Base-by-base conservation (phyloP, 64 coral and sea anemone species). In the Montipora capricornis region DNA sequence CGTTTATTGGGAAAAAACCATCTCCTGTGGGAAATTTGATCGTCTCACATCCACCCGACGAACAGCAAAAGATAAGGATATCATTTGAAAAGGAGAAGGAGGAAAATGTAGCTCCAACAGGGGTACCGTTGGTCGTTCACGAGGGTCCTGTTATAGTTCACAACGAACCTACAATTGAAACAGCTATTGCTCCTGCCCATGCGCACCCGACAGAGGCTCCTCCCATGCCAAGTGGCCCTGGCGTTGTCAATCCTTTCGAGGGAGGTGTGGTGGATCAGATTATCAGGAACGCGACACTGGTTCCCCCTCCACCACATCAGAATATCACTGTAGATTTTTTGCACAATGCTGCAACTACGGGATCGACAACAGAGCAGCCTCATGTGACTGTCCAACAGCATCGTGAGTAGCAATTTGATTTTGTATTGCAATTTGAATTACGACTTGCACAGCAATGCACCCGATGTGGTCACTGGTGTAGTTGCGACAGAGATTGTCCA, bases 1-100 rank as follows among this genome's bases (percentile, higher is more conserved):
- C 95, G 8, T 94, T 97, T 84, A 88, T 97, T 59, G 90, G 94
- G 59, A 86, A 94, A n/a, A 80, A 94, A 66, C 59, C 60, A 60
- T 76, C 83, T 5, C 24, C 92, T 0, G 80, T 70, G n/a, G 89
- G 81, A 75, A 77, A 78, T 83, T 70, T 66, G 13, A 52, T 94
- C 46, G 4, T 64, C 64, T 84, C 83, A 8, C 19, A 59, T 6
- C 59, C 74, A 44, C 10, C 26, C 4, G 20, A 79, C 7, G 74
- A 79, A 68, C 53, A 93, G 4, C 51, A 93, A 80, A 93, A 29
- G 0, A 73, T 93, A 3, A 78, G 37, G 53, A 87, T 93, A 37
- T 93, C 92, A 29, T 88, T 93, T 81, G 82, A 86, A 71, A 86
- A 69, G 45, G 82, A 86, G 29, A 73, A 73, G 47, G 60, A 68